phyloP scores from a whole-genome alignment of 1,140 invertebrate species.

The Dreissena polymorpha region DNA sequence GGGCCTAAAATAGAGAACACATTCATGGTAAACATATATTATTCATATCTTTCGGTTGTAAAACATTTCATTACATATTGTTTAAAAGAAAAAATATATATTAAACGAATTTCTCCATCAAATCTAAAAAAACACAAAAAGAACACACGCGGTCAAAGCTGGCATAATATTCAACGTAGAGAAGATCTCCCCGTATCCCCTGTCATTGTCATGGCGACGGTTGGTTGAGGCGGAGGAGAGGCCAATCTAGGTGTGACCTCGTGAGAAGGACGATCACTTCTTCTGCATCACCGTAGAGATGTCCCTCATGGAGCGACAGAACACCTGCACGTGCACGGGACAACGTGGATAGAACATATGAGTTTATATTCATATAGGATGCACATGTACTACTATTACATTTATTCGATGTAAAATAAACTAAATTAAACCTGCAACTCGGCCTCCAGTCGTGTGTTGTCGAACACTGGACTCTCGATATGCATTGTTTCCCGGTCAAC shows the following conservation, averaged over 20 bases:
- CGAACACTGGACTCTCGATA: constrained; percentile 58
- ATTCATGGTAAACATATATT: neutral
- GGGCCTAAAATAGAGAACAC: constrained; percentile 51
- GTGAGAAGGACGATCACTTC: constrained; percentile 43
- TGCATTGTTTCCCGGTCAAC: constrained; percentile 47
- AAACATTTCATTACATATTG: neutral
- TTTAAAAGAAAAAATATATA: neutral
- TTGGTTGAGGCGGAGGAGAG: constrained; percentile 41
- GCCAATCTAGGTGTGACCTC: constrained; percentile 53
- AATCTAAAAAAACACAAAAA: neutral
- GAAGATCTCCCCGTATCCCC: constrained; percentile 36
- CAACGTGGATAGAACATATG: neutral
- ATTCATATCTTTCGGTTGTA: neutral
- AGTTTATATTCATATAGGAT: neutral
- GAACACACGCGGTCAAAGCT: neutral
- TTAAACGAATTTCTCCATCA: neutral
- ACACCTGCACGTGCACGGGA: neutral
- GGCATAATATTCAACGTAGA: constrained; percentile 16
- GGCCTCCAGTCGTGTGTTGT: constrained; percentile 47
- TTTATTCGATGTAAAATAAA: neutral
- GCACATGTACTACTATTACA: neutral
- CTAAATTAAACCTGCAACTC: constrained; percentile 48
- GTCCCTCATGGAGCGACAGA: constrained; percentile 10
- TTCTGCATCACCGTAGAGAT: constrained; percentile 42
- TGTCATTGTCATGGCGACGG: constrained; percentile 30